These are phyloP conservation scores for Arothron firmamentum DNA, from an alignment of 2,113 vertebrate genomes.

Conservation along the genomic window DNA sequence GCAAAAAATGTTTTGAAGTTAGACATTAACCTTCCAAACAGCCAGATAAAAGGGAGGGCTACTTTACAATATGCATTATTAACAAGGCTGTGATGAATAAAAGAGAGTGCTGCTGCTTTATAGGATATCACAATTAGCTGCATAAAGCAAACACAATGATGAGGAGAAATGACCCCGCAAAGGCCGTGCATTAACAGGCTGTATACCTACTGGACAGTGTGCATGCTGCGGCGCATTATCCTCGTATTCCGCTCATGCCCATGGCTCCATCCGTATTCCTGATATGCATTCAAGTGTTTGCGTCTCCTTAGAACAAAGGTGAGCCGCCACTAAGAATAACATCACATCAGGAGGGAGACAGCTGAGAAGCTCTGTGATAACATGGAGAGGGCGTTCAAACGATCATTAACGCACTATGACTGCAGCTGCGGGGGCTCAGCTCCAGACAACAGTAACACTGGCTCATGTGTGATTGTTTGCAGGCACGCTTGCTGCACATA, in stretches of 20 bases:
- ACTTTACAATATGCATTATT: slow-evolving; percentile 12
- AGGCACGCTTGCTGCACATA: slow-evolving; percentile 24
- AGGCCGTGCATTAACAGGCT: slow-evolving; percentile 29
- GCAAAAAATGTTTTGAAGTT: background rate
- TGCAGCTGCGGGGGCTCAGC: slow-evolving; percentile 12
- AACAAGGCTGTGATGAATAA: slow-evolving; percentile 13
- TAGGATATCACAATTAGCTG: slow-evolving; percentile 12
- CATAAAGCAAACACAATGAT: slow-evolving; percentile 21
- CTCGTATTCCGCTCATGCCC: background rate
- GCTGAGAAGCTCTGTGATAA: slow-evolving; percentile 22
- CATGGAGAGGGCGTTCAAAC: slow-evolving; percentile 33
- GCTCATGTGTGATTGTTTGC: slow-evolving; percentile 35
- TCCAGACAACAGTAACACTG: slow-evolving; percentile 29
- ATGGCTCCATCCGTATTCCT: slow-evolving; percentile 35
- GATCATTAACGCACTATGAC: slow-evolving; percentile 35
- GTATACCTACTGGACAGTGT: background rate
- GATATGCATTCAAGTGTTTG: slow-evolving; percentile 14
- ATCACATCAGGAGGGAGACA: slow-evolving; percentile 38
- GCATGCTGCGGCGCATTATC: background rate
- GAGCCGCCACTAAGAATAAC: slow-evolving; percentile 30
- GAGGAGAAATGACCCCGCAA: slow-evolving; percentile 20
- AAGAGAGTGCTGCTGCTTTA: background rate
- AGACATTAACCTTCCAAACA: background rate
- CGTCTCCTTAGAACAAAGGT: slow-evolving; percentile 32
- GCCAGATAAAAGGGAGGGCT: background rate